Base-by-base conservation (phyloP, 1,140 invertebrate genomes). In the Drosophila persimilis region DNA sequence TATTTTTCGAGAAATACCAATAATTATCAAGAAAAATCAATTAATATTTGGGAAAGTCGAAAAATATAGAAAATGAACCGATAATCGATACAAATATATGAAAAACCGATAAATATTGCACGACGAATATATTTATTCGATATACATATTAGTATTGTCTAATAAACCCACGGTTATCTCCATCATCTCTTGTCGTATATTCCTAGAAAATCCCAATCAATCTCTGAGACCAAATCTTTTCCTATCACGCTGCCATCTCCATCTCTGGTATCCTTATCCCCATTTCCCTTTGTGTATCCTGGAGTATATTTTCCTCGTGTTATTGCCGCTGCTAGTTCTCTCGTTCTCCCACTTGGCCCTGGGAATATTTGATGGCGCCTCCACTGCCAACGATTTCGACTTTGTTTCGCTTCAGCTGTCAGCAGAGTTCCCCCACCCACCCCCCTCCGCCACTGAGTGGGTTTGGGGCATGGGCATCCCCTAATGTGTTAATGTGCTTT, bases 401-500 rank as follows among this genome's bases (percentile, higher is more conserved):
- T 20, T 60, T 47, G 70, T 73, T 70, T 65, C 71, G 71, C 77
- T 72, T 80, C 77, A 72, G 53, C 72, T 80, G 77, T 80, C 77
- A 80, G 61, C 77, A 54, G 54, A 57, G 9, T 11, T 26, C 8
- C 45, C 29, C 24, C 54, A 8, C 5, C 8, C 9, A 8, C 41
- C 5, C 11, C 17, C 17, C 17, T 17, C 17, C 9, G 8, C 41
- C 2, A 7, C 47, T 7, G 7, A 9, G 22, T 62, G 26, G 45
- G 20, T 17, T 31, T 13, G 47, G 29, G 35, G 35, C 20, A 15
- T 9, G n/a, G 45, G 17, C 8, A 26, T 26, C 47, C 29, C 55
- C 69, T 86, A 86, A 86, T 86, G 81, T 86, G 81, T 86, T 86
- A 86, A 86, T 86, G 81, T 80, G 80, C 77, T 86, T 86, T 88